These are phyloP conservation scores for Apodemia hepburni DNA, from an alignment of 2,888 invertebrate species.

Conservation along the genomic window DNA sequence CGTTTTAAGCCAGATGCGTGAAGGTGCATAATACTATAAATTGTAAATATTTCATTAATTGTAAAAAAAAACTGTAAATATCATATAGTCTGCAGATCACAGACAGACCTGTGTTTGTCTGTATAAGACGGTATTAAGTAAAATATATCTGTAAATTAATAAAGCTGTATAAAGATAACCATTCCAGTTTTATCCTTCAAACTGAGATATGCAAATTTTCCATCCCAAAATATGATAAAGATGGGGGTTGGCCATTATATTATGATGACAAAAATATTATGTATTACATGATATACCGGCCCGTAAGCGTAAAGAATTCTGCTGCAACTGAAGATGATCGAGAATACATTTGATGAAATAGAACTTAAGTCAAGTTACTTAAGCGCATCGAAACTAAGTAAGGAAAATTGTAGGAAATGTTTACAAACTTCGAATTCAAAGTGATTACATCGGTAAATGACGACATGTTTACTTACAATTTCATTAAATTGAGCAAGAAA, in stretches of 20 bases:
- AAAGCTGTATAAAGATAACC: no score
- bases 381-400: not conserved
- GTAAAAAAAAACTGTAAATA: no score
- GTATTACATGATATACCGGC: not conserved
- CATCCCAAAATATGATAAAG: not conserved
- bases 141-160: no score
- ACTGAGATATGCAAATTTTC: not conserved
- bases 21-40: no score
- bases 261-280: not conserved
- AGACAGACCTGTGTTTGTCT: no score
- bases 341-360: not conserved
- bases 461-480: constrained; percentile 18
- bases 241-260: not conserved
- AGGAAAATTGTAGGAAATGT: not conserved
- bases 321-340: not conserved
- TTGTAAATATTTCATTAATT: no score
- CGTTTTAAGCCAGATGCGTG: no score
- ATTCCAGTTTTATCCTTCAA: not conserved
- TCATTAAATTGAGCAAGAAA: constrained; percentile 25
- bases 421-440: not conserved
- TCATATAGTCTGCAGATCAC: no score
- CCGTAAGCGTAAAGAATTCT: not conserved
- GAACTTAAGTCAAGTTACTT: not conserved
- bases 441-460: constrained; percentile 19
- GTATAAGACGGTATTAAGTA: no score